Evolutionary conservation across 2,113 vertebrate genomes (phyloP).

Genomic region (Carettochelys insculpta): DNA sequence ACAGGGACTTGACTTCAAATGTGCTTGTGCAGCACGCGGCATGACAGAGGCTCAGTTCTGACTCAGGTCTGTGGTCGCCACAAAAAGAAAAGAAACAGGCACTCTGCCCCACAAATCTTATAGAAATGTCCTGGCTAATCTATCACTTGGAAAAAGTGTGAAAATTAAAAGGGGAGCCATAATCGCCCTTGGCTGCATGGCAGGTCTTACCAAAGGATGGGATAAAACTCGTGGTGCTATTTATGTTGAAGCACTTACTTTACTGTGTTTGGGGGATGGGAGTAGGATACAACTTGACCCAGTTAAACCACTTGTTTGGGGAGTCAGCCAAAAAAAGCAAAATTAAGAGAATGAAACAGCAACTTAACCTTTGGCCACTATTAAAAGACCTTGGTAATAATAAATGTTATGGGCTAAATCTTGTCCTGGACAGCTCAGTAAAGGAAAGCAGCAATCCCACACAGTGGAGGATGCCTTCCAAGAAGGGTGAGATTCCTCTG

Average conservation of each 20-base stretch:
- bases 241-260: background rate
- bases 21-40: background rate
- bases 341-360: too few species aligned
- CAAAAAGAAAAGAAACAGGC: background rate
- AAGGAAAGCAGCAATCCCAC: slow-evolving; percentile 28
- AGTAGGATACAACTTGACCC: background rate
- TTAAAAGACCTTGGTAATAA: too few species aligned
- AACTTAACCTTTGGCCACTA: too few species aligned
- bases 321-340: too few species aligned
- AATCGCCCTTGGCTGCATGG: background rate
- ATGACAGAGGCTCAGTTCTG: background rate
- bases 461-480: slow-evolving; percentile 11
- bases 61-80: background rate
- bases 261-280: background rate
- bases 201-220: background rate
- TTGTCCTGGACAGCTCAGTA: background rate
- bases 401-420: background rate
- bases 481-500: background rate
- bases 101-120: background rate
- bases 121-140: background rate
- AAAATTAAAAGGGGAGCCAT: background rate
- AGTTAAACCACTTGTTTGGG: too few species aligned
- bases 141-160: slow-evolving; percentile 7
- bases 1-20: background rate
- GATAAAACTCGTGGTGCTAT: background rate